Conservation (phyloP, 2,113 vertebrate species). For the Heloderma charlesbogerti region DNA sequence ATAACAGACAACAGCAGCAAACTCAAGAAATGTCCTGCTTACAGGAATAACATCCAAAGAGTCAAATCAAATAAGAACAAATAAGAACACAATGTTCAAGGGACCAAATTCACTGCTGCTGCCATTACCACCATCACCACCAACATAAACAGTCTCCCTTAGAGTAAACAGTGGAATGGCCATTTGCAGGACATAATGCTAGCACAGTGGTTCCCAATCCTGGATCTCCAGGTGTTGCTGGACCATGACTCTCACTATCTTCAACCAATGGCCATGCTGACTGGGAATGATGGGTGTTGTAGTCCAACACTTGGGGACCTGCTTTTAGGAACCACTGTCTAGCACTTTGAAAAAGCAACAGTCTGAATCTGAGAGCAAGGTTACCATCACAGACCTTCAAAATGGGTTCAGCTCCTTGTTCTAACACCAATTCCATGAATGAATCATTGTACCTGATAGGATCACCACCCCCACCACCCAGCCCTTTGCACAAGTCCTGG, state of each 20-base stretch:
- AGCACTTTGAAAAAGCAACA: background rate
- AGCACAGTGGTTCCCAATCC: background rate
- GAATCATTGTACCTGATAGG: background rate
- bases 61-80: background rate
- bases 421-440: background rate
- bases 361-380: background rate
- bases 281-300: background rate
- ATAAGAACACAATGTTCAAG: background rate
- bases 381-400: background rate
- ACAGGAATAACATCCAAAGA: background rate
- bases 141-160: too few relatives aligned
- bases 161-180: background rate
- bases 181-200: background rate
- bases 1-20: slow-evolving; percentile 49
- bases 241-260: background rate
- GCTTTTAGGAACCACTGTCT: background rate
- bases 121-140: background rate
- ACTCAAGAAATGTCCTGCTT: slow-evolving; percentile 33
- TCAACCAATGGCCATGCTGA: background rate
- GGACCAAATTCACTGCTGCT: background rate
- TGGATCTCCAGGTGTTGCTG: background rate
- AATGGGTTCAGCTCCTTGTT: background rate
- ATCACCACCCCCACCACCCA: background rate
- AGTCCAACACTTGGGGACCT: background rate
- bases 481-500: background rate